These are phyloP conservation scores for Blastobasis lacticolella DNA, from an alignment of 2,888 invertebrate genomes.

Conservation along the genomic window DNA sequence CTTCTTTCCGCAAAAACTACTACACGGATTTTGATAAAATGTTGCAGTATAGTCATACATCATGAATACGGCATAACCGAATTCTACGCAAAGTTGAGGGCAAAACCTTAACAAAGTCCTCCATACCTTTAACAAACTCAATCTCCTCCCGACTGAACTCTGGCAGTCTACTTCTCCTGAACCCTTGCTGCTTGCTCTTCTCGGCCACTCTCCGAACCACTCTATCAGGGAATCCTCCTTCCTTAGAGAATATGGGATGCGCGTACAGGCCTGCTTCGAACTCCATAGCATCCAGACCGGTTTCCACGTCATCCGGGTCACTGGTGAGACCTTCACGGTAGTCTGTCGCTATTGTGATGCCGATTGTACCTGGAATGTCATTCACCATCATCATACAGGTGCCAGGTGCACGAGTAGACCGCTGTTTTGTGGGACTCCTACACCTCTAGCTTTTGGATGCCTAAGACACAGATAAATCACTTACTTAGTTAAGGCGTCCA, in stretches of 20 bases:
- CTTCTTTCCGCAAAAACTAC: no score
- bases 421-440: no score
- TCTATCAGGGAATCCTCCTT: slow-evolving; percentile 65
- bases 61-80: no score
- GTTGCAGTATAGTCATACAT: no score
- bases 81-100: no score
- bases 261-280: slow-evolving; percentile 52
- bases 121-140: slow-evolving; percentile 39
- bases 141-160: slow-evolving; percentile 53
- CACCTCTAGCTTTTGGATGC: no score
- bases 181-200: slow-evolving; percentile 63
- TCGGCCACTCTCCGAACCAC: slow-evolving; percentile 50
- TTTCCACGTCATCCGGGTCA: slow-evolving; percentile 36
- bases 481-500: no score
- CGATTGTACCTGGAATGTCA: slow-evolving; percentile 33
- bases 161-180: slow-evolving; percentile 56
- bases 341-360: slow-evolving; percentile 50
- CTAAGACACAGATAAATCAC: no score
- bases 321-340: slow-evolving; percentile 36
- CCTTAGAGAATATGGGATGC: slow-evolving; percentile 57
- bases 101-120: background rate
- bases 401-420: no score
- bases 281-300: slow-evolving; percentile 37
- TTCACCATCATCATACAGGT: background rate
- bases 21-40: no score